Base-by-base conservation (phyloP, 2,888 invertebrate genomes). In the Falcaria lacertinaria region DNA sequence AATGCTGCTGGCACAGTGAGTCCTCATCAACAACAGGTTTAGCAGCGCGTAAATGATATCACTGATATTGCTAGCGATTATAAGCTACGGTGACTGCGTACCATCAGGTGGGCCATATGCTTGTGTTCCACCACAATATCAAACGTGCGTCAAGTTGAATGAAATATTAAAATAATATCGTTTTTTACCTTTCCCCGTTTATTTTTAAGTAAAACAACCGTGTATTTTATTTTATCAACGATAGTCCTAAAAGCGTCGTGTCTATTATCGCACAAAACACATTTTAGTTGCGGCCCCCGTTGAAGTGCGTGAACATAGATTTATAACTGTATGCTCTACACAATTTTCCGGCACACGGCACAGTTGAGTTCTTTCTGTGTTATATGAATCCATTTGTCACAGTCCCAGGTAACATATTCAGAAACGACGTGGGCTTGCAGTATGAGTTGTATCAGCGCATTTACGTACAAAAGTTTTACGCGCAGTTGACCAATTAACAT, bases 241-340 rank as follows among this genome's bases (percentile, higher is more conserved):
- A 7, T 11, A 11, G 11, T 28, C 11, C 11, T 28, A 11, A 28
- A 28, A 28, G 8, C 11, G 11, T 2, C 28, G 6, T 11, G 28
- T 14, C 34, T 28, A 41, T 55, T 59, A 60, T 57, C 42, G 52
- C 47, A 39, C 28, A 14, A 43, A 46, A 61, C 54, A 58, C 58
- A 54, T 55, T 44, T 45, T 42, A 28, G 33, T 41, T 45, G 43
- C 34, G 47, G 22, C 47, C 59, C 37, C 44, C 50, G 40, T 36
- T n/a, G n/a, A 19, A 7, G 22, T 22, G 22, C 41, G 47, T 43
- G 51, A 48, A 61, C 51, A 53, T 53, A 59, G 59, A 48, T 49
- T 52, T 46, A 39, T 45, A 50, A 47, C 46, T 14, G 17, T 1
- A 28, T 52, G 17, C 16, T n/a, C 50, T 56, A 50, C 48, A 52